Conservation (phyloP, 2,888 invertebrate species). For the Hoplodrina blanda region DNA sequence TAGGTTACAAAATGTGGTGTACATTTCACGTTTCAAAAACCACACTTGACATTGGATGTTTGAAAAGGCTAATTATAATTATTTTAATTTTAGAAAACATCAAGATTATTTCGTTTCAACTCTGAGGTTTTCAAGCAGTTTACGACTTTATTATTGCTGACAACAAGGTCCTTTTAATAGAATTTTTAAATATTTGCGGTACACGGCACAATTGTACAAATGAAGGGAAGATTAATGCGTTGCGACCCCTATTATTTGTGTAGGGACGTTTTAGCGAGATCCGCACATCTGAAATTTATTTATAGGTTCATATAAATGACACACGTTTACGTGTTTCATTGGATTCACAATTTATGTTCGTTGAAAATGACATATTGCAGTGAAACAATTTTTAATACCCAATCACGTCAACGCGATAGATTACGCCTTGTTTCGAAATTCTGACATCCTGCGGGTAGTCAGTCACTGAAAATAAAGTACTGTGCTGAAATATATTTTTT, state of each 20-base stretch:
- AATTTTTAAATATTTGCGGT: conserved; percentile 61
- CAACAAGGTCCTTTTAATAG: conserved; percentile 46
- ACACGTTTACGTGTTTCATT: conserved; percentile 79
- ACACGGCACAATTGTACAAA: conserved; percentile 72
- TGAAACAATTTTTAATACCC: conserved; percentile 67
- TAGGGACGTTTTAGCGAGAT: conserved; percentile 84
- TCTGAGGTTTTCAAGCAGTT: conserved; percentile 38
- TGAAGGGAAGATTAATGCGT: conserved; percentile 83
- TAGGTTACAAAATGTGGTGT: conserved; percentile 37
- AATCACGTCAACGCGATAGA: conserved; percentile 58
- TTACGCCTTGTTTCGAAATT: conserved; percentile 51
- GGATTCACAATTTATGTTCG: conserved; percentile 74
- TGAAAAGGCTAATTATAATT: conserved; percentile 40
- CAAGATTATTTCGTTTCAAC: conserved; percentile 24
- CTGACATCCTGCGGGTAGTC: conserved; percentile 50
- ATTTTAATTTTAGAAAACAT: conserved; percentile 27
- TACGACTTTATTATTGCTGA: conserved; percentile 52
- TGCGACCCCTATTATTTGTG: conserved; percentile 82
- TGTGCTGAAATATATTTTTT: conserved; percentile 29
- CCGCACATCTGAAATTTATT: conserved; percentile 84
- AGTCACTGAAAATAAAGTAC: conserved; percentile 47
- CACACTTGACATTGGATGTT: conserved; percentile 32
- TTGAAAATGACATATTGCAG: conserved; percentile 69
- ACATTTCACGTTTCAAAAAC: conserved; percentile 30
- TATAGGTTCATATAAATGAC: conserved; percentile 83